Evolutionary conservation across 2,113 vertebrate species (phyloP), one percentile per base, ranked within the genome.

Genomic region (Macheiramphus alcinus): DNA sequence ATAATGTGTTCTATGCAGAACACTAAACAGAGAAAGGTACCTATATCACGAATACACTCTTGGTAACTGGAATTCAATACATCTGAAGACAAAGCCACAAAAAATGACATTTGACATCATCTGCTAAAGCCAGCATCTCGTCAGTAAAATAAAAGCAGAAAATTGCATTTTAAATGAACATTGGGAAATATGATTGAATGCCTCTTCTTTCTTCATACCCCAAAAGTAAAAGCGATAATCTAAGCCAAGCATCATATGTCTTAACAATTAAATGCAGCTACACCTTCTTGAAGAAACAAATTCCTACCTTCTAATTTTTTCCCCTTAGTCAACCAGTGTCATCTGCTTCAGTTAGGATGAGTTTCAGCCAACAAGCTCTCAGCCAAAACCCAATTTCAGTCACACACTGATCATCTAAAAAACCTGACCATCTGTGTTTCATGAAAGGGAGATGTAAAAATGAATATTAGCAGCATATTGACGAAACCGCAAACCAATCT

Each of bases 401-500:
- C 84, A 92, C 90, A 94, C 66, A 79, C 40, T 80, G 67, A 96
- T 97, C 94, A 94, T 91, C 87, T 72, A 53, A 95, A 96, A 95
- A 96, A 92, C 78, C 87, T 96, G 96, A 80, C 96, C 96, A 96
- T 97, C 94, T 96, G 96, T 93, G 93, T 96, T 95, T 90, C 90
- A 82, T 90, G 94, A 96, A 96, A 94, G 62, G 83, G 62, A 93
- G 81, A 96, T 13, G 58, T 72, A 93, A 96, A 96, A 97, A 95
- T 80, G 78, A 96, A 11, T 97, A 97, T 97, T 96, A 97, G 96
- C 71, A 95, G 79, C 96, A 96, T 96, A 97, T 82, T 96, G 96
- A 93, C 53, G 78, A 94, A 96, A 95, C 94, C 68, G 90, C 84
- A 93, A 95, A 87, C 73, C 94, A 95, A 96, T 95, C 96, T 97